Conservation (phyloP, 2,888 invertebrate genomes). For the Cactoblastis cactorum region DNA sequence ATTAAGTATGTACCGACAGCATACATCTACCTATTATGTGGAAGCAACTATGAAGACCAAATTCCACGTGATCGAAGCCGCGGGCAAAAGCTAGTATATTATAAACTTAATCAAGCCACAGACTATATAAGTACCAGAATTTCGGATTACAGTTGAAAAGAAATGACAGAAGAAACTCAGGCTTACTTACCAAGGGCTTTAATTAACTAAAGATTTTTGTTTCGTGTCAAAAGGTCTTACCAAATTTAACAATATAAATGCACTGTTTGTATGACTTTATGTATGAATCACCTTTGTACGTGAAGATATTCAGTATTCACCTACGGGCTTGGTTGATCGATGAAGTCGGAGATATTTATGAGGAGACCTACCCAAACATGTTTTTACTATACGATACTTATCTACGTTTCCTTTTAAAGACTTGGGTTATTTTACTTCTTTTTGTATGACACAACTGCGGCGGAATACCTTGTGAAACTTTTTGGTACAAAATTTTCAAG, state of each 20-base stretch:
- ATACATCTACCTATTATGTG: no score
- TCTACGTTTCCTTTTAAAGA: slow-evolving; percentile 13
- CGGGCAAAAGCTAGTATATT: no score
- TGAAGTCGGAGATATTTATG: slow-evolving; percentile 15
- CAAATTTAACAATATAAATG: background rate
- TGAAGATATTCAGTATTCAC: slow-evolving; percentile 19
- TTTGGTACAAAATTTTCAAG: background rate
- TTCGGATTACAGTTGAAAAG: no score
- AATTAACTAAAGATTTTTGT: no score
- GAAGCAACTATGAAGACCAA: no score
- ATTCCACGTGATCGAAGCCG: no score
- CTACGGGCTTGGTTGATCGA: slow-evolving; percentile 22
- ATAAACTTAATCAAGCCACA: no score
- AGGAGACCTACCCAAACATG: slow-evolving; percentile 13
- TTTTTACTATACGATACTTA: slow-evolving; percentile 15
- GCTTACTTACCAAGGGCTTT: no score
- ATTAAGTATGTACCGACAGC: no score
- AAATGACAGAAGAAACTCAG: no score
- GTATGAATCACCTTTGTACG: slow-evolving; percentile 9
- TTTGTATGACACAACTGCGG: slow-evolving; percentile 6
- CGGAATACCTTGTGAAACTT: slow-evolving; percentile 3
- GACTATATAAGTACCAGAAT: no score
- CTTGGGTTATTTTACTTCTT: background rate
- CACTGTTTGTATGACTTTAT: background rate
- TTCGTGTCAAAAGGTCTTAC: no score